A percentile compares a stretch with the other conserved stretches of the same genome.
These are phyloP conservation scores for Ceratina japonica DNA, from an alignment of 1,140 invertebrate genomes.

Conservation along the genomic window DNA sequence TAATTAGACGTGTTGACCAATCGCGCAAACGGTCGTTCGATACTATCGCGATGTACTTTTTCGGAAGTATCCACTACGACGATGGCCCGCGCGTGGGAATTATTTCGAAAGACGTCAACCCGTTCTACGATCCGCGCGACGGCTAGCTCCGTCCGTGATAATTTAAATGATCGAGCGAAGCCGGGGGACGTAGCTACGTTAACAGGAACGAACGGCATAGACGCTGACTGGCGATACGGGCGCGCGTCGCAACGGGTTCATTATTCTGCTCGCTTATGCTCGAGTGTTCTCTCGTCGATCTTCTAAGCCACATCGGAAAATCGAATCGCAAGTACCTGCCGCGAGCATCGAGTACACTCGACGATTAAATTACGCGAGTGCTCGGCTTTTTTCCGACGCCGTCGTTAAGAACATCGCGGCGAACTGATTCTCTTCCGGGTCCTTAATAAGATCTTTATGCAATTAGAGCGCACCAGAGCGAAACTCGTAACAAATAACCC, in stretches of 20 bases:
- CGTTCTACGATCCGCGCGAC: no score
- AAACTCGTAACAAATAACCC: no score
- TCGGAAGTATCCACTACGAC: no score
- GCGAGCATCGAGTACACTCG: slow-evolving; percentile 33
- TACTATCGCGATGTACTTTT: neutral
- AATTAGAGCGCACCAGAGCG: no score
- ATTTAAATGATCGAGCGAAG: no score
- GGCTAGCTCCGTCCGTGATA: no score
- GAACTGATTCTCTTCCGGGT: no score
- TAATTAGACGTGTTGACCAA: neutral
- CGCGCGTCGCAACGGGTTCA: slow-evolving; percentile 2
- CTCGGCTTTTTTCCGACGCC: neutral
- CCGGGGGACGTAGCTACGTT: neutral
- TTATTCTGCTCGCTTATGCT: slow-evolving; percentile 39
- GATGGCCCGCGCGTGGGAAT: no score
- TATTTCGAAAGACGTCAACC: no score
- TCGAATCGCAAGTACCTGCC: slow-evolving; percentile 27
- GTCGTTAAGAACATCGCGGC: slow-evolving; percentile 6
- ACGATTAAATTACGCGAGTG: slow-evolving; percentile 37
- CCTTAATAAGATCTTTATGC: no score
- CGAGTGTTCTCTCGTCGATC: slow-evolving; percentile 25
- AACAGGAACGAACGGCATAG: slow-evolving; percentile 5
- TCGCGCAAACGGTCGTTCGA: neutral
- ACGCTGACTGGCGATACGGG: slow-evolving; percentile 28
- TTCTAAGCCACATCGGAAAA: slow-evolving; percentile 25